A percentile compares a stretch with the other conserved stretches of the same genome.
These are phyloP conservation scores for Drosophila watanabei DNA, from an alignment of 1,140 invertebrate species.

Conservation along the genomic window DNA sequence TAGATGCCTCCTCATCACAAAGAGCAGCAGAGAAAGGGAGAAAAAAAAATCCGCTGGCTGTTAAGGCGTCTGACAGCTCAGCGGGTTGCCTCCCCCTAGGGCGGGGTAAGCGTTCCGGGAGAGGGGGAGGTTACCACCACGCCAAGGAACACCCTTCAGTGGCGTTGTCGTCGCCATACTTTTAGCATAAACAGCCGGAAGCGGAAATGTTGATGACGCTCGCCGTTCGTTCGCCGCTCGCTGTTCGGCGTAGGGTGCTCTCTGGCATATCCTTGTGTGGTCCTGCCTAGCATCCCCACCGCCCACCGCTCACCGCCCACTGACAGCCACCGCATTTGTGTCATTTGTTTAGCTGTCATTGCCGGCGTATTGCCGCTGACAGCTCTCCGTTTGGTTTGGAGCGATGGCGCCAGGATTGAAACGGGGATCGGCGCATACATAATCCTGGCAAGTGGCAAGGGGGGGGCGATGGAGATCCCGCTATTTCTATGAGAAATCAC, in stretches of 20 bases:
- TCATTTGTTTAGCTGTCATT: slow-evolving; percentile 84
- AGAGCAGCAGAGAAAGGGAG: neutral
- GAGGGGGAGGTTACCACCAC: neutral
- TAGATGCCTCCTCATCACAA: slow-evolving; percentile 58
- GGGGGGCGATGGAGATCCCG: slow-evolving; percentile 1
- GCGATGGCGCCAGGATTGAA: slow-evolving; percentile 33
- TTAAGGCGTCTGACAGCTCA: slow-evolving; percentile 77
- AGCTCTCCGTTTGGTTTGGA: slow-evolving; percentile 49
- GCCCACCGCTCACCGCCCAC: neutral
- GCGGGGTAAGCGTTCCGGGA: slow-evolving; percentile 2
- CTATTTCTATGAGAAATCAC: slow-evolving; percentile 71
- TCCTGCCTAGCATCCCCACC: slow-evolving; percentile 7
- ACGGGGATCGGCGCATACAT: slow-evolving; percentile 10
- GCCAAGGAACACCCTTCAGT: slow-evolving; percentile 41
- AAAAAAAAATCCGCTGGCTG: slow-evolving; percentile 39
- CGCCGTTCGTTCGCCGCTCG: slow-evolving; percentile 15
- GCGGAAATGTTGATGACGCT: slow-evolving; percentile 82
- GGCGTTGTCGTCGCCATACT: slow-evolving; percentile 71
- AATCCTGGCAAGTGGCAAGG: neutral
- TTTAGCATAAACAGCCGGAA: slow-evolving; percentile 84
- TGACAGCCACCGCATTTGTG: slow-evolving; percentile 56
- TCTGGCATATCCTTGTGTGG: slow-evolving; percentile 23
- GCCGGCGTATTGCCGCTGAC: slow-evolving; percentile 75
- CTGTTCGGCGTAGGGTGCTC: slow-evolving; percentile 4
- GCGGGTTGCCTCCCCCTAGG: slow-evolving; percentile 44